These are phyloP conservation scores for Epinotia bilunana DNA, from an alignment of 2,888 invertebrate genomes.

Conservation along the genomic window DNA sequence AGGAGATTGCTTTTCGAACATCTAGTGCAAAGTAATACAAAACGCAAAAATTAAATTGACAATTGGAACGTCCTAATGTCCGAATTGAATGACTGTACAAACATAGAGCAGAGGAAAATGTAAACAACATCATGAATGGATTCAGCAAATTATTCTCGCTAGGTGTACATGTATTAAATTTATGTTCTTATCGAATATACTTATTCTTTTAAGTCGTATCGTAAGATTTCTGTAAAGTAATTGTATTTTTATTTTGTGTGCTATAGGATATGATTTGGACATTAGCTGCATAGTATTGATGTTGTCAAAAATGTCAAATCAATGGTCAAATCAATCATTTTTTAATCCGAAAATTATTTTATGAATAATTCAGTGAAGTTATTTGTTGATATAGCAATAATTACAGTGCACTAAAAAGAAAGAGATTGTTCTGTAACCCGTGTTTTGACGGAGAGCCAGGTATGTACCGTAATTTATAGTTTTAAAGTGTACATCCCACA, in stretches of 20 bases:
- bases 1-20: no score
- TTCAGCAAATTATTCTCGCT: background rate
- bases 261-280: background rate
- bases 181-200: no score
- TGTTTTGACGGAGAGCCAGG: background rate
- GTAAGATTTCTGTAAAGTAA: no score
- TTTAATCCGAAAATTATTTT: background rate
- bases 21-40: background rate
- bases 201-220: no score
- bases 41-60: constrained; percentile 14
- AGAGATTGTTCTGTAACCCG: background rate
- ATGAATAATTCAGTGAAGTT: background rate
- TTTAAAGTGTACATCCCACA: background rate
- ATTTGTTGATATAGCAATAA: background rate
- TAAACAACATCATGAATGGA: no score
- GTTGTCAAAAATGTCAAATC: background rate
- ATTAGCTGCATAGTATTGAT: background rate
- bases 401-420: background rate
- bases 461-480: background rate
- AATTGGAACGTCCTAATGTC: background rate
- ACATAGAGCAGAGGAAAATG: background rate
- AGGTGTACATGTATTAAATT: background rate
- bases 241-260: no score
- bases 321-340: no score
- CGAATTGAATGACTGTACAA: background rate